These are phyloP conservation scores for Phylloscopus collybita DNA, from an alignment of 2,797 vertebrate genomes.

Conservation along the genomic window DNA sequence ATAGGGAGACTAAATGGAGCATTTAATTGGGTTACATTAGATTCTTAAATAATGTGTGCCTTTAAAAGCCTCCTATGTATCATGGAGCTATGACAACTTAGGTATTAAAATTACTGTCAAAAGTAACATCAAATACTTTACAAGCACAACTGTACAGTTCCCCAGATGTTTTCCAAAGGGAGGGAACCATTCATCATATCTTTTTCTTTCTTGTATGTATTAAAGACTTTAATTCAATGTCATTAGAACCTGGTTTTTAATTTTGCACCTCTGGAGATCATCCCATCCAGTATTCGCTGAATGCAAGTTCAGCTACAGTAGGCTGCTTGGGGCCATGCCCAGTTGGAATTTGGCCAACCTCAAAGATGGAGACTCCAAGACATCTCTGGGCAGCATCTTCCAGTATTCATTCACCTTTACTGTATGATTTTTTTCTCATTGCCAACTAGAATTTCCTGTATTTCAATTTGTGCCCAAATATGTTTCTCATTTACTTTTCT, in stretches of 20 bases:
- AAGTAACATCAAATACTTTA: background rate
- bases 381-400: background rate
- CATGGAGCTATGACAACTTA: background rate
- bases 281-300: background rate
- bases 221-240: background rate
- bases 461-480: background rate
- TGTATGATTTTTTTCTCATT: background rate
- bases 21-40: background rate
- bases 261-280: background rate
- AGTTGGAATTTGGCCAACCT: background rate
- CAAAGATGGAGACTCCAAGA: background rate
- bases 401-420: background rate
- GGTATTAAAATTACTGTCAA: background rate
- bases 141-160: background rate
- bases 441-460: background rate
- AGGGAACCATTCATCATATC: background rate
- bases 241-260: background rate
- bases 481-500: background rate
- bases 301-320: background rate
- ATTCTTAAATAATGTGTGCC: background rate
- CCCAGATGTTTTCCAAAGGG: background rate
- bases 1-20: background rate
- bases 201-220: background rate
- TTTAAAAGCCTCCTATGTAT: background rate
- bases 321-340: fast-evolving